Conservation (phyloP, 2,888 invertebrate genomes). For the Conchocele bisecta region DNA sequence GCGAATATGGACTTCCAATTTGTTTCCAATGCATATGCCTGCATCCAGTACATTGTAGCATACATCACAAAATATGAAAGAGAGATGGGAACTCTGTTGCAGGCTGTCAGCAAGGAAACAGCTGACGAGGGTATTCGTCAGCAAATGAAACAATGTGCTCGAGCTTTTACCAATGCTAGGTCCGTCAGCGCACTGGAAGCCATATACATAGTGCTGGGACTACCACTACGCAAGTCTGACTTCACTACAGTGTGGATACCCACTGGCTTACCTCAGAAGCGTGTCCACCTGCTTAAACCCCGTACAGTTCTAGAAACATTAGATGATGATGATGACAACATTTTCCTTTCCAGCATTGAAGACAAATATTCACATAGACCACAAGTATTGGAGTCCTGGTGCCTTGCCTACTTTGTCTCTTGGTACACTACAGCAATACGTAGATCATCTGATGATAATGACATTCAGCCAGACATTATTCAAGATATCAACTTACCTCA, state of each 20-base stretch:
- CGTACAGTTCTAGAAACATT: background rate
- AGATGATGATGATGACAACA: constrained; percentile 2
- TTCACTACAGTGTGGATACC: constrained; percentile 16
- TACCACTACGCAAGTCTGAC: constrained; percentile 9
- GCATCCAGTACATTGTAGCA: constrained; percentile 15
- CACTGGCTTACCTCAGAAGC: constrained; percentile 6
- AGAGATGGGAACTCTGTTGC: constrained; percentile 6
- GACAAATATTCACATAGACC: background rate
- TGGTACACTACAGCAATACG: background rate
- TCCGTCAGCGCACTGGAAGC: constrained; percentile 13
- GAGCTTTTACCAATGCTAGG: constrained; percentile 9
- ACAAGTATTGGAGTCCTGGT: background rate
- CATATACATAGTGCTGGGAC: constrained; percentile 3
- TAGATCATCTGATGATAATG: background rate
- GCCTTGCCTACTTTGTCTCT: background rate
- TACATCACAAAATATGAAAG: constrained; percentile 22
- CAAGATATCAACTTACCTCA: too few species aligned
- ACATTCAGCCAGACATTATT: background rate
- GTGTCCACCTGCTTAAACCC: constrained; percentile 6
- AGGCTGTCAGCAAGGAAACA: constrained; percentile 4
- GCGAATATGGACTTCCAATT: constrained; percentile 17
- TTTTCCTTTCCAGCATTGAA: background rate
- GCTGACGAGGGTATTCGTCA: background rate
- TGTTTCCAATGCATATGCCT: constrained; percentile 17
- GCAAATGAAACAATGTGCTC: constrained; percentile 17